Conservation (phyloP, 2,113 vertebrate genomes). For the Petaurus breviceps region DNA sequence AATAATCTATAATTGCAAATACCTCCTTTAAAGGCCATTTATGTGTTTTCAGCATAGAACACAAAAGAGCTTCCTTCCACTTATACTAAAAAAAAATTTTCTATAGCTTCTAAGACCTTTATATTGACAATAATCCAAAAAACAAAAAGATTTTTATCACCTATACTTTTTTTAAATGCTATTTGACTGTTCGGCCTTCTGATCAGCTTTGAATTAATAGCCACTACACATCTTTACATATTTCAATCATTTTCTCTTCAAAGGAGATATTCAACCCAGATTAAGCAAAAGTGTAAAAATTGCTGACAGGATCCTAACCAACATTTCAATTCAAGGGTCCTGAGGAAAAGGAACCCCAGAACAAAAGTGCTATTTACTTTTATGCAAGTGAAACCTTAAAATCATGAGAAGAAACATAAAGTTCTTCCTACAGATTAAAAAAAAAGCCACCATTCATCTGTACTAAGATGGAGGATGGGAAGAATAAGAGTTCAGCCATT, state of each 20-base stretch:
- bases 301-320: slow-evolving; percentile 30
- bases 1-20: not conserved
- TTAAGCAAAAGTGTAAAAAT: slow-evolving; percentile 12
- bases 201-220: slow-evolving; percentile 1
- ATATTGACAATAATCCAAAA: slow-evolving; percentile 1
- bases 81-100: not conserved
- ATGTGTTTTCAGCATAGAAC: not conserved
- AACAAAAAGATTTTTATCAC: not conserved
- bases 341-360: not conserved
- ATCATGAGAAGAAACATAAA: not conserved
- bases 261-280: not conserved
- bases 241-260: not conserved
- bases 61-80: not conserved
- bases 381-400: not conserved
- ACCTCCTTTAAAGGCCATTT: not conserved
- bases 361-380: not conserved
- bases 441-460: not conserved
- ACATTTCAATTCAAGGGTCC: slow-evolving; percentile 47
- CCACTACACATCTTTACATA: not conserved
- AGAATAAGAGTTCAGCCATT: not conserved
- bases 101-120: slow-evolving; percentile 33
- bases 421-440: not conserved
- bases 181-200: slow-evolving; percentile 31
- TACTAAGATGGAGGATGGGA: not conserved
- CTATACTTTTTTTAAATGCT: slow-evolving; percentile 17